Base-by-base conservation (phyloP, 2,797 vertebrate species). In the Lacerta viridis region DNA sequence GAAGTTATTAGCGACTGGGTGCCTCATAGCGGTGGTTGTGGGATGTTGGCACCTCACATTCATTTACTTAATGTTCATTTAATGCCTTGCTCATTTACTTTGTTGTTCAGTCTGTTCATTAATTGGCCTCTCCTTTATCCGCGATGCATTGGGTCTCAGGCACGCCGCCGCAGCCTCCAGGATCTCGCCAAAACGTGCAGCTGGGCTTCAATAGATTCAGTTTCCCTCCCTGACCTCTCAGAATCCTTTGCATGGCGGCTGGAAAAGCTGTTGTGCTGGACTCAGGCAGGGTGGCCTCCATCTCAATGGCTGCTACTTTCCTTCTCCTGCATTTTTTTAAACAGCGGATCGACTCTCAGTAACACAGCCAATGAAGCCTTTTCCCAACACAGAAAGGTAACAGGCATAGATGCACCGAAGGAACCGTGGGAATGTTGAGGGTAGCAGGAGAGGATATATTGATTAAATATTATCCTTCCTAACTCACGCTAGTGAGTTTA, bases 41-140 rank as follows among this genome's bases (percentile, higher is more conserved):
- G 75, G 75, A 86, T 6, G 10, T 20, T 9, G 55, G 39, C 50
- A 36, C 64, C 8, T 80, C 85, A 17, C 66, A 29, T 87, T 59
- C 33, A 69, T 80, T 80, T 80, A 11, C n/a, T 72, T 87, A 87
- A 80, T 78, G 84, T 79, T 68, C 75, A 68, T 86, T 86, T 86
- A 86, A 86, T 72, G 85, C 11, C 66, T 7, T 80, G 43, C 43
- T 87, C 85, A 39, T 71, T 71, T 87, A 13, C 46, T 80, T 71
- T 33, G 77, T 39, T 18, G 76, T 18, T 17, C 5, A 7, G 9
- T 33, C 75, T 36, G 41, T 29, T 86, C 43, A 7, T 59, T 71
- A 71, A 87, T 80, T 18, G 85, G 66, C 7, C 9, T 23, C 46
- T 36, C 85, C 76, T 71, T n/a, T 27, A 8, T 66, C 20, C 11